Base-by-base conservation (phyloP, 2,797 vertebrate species). In the Eospalax fontanierii region DNA sequence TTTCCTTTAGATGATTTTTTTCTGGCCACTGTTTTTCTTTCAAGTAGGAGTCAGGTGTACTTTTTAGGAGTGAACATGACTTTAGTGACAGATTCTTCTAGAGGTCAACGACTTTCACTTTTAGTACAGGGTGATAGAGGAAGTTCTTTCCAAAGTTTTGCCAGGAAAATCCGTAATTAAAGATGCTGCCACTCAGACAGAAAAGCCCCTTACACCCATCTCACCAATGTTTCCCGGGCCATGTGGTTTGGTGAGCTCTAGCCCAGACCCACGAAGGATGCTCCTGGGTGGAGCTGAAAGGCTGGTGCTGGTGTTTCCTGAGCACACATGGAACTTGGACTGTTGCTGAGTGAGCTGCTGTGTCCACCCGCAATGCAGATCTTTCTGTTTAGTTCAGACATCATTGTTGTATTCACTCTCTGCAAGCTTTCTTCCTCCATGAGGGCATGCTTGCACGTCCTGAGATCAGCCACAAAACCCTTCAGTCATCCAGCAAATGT, bases 1-100 rank as follows among this genome's bases (percentile, higher is more conserved):
- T 95, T 88, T 95, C 61, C 79, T 65, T 87, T 70, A 6, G 93
- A 92, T 85, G 96, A 33, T 71, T 61, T 68, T 82, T 30, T 94
- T 82, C 94, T 68, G 50, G 92, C 22, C 57, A 2, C 70, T 26
- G 22, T 85, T 96, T 96, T 86, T 70, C 54, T 54, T 92, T 79
- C 71, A 95, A 90, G 89, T 92, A 38, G 80, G 65, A 90, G 70
- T 91, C 70, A 21, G 46, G 33, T 88, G 38, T 70, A 14, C 82
- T 96, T 81, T 87, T 59, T 89, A 28, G 68, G 68, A 40, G n/a
- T 24, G 65, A 65, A 75, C 54, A 1, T 81, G 54, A 84, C 66
- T 78, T 85, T 26, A 70, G 79, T 66, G 80, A 22, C 65, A 81
- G 87, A 65, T 46, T 59, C 63, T 80, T 33, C 87, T 30, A 16